These are phyloP conservation scores for Hymenopus coronatus DNA, from an alignment of 2,888 invertebrate species.

Conservation along the genomic window DNA sequence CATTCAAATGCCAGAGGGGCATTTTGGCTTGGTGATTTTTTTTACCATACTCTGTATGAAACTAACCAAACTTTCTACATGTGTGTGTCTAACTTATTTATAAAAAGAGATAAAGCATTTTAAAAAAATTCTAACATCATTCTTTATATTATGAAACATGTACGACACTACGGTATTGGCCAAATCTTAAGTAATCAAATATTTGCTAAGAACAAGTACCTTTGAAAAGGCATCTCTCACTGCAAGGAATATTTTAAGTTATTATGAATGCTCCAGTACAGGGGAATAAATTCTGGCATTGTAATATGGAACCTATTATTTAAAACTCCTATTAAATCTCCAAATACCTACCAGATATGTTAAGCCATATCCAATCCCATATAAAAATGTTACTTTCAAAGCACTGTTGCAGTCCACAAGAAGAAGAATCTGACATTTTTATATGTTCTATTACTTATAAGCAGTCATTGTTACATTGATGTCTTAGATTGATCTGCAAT, in stretches of 20 bases:
- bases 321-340: background rate
- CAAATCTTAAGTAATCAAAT: background rate
- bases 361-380: background rate
- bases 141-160: slow-evolving; percentile 8
- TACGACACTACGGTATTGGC: background rate
- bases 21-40: slow-evolving; percentile 22
- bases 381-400: background rate
- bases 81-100: slow-evolving; percentile 29
- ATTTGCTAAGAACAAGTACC: background rate
- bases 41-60: slow-evolving; percentile 25
- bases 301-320: background rate
- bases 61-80: slow-evolving; percentile 27
- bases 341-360: background rate
- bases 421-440: too few species aligned
- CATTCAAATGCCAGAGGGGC: background rate
- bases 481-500: too few species aligned
- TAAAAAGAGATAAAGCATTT: slow-evolving; percentile 17
- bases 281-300: slow-evolving; percentile 10
- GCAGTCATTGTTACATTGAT: too few species aligned
- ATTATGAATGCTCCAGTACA: slow-evolving; percentile 11
- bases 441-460: too few species aligned
- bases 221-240: background rate
- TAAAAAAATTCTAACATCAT: slow-evolving; percentile 13
- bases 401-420: too few species aligned
- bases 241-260: background rate